phyloP scores from a whole-genome alignment of 2,888 invertebrate genomes.

The Sesia apiformis region DNA sequence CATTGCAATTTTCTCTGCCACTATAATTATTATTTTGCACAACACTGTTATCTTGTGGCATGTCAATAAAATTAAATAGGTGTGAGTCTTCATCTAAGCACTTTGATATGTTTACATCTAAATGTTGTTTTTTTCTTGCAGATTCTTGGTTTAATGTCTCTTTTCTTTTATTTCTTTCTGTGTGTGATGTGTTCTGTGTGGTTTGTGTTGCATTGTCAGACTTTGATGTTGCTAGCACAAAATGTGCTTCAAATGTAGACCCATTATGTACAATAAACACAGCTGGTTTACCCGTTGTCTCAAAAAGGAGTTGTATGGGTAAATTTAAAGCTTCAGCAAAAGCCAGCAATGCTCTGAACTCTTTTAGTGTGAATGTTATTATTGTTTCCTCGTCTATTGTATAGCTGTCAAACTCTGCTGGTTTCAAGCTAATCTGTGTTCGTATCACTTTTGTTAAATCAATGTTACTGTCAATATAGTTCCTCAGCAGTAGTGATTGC shows the following conservation, averaged over 20 bases:
- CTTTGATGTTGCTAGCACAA: constrained; percentile 86
- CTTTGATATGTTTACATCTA: constrained; percentile 39
- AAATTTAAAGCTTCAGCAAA: constrained; percentile 85
- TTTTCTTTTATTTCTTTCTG: constrained; percentile 40
- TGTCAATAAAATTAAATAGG: constrained; percentile 61
- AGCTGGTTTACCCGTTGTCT: constrained; percentile 84
- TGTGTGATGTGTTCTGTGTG: constrained; percentile 48
- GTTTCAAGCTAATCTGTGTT: constrained; percentile 83
- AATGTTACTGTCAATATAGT: constrained; percentile 81
- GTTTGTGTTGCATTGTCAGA: constrained; percentile 61
- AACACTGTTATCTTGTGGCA: constrained; percentile 36
- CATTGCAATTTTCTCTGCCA: constrained; percentile 16
- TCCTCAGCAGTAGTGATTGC: constrained; percentile 80
- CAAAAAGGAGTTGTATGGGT: constrained; percentile 82
- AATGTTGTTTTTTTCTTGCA: constrained; percentile 49
- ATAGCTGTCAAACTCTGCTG: constrained; percentile 83
- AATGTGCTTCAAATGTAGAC: constrained; percentile 83
- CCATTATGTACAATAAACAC: constrained; percentile 83
- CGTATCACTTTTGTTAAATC: constrained; percentile 81
- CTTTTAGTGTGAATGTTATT: constrained; percentile 90
- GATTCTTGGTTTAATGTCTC: constrained; percentile 24
- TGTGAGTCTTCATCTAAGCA: constrained; percentile 65
- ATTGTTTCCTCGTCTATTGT: constrained; percentile 77
- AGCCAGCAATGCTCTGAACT: constrained; percentile 84
- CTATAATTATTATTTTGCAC: constrained; percentile 11